These are phyloP conservation scores for Tortricodes alternella DNA, from an alignment of 2,888 invertebrate genomes.

Conservation along the genomic window DNA sequence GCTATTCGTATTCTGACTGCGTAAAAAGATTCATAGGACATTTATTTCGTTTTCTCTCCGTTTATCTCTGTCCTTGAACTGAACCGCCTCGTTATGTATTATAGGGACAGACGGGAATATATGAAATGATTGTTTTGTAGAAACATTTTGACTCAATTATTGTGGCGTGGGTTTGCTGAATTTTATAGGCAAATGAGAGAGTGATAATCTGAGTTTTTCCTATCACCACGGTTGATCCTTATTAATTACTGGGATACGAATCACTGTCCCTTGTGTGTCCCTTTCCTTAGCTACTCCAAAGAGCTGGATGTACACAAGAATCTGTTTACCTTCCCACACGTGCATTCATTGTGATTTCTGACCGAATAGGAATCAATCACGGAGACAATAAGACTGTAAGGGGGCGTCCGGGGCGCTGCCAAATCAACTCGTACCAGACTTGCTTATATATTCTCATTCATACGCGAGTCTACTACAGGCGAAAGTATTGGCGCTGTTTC, in stretches of 20 bases:
- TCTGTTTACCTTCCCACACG: constrained; percentile 23
- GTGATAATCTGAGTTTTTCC: too few relatives aligned
- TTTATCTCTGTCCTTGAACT: constrained; percentile 1
- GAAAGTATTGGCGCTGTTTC: constrained; percentile 5
- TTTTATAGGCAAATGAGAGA: too few relatives aligned
- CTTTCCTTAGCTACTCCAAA: too few relatives aligned
- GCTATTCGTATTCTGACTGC: constrained; percentile 11
- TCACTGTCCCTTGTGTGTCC: too few relatives aligned
- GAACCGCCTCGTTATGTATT: constrained; percentile 3
- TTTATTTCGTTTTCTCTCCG: neutral
- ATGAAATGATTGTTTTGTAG: neutral
- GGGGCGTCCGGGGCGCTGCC: constrained; percentile 2
- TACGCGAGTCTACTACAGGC: too few relatives aligned
- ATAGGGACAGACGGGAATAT: neutral
- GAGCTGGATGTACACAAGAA: neutral
- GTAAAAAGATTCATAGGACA: constrained; percentile 10
- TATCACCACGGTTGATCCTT: too few relatives aligned
- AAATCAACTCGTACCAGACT: neutral
- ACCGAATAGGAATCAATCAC: constrained; percentile 1
- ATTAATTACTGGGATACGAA: too few relatives aligned
- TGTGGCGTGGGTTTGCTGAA: too few relatives aligned
- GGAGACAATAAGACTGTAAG: constrained; percentile 4
- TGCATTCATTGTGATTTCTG: constrained; percentile 4
- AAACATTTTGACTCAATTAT: neutral
- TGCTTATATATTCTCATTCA: too few relatives aligned